These are phyloP conservation scores for Thrips palmi DNA, from an alignment of 1,140 invertebrate genomes.

Conservation along the genomic window DNA sequence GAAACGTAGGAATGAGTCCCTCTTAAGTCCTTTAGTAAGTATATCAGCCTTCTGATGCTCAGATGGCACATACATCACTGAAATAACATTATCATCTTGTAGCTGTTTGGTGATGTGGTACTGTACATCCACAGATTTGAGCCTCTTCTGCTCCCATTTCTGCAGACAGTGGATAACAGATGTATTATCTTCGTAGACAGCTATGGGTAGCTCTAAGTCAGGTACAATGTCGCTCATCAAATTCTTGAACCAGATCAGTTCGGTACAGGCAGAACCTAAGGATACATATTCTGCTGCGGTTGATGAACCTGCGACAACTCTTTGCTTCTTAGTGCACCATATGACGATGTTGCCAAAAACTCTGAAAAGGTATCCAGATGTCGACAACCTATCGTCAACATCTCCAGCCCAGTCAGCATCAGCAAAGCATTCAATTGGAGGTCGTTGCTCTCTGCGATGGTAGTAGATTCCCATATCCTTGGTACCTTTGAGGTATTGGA, in stretches of 20 bases:
- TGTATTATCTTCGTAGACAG: conserved; percentile 9
- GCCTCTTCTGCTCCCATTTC: conserved; percentile 12
- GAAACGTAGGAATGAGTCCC: no score
- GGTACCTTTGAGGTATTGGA: conserved; percentile 24
- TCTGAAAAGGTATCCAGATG: conserved; percentile 19
- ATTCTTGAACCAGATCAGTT: conserved; percentile 17
- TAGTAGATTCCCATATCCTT: conserved; percentile 13
- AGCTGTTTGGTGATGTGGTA: no score
- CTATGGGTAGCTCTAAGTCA: background rate
- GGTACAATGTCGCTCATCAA: conserved; percentile 13
- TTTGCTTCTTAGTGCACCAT: conserved; percentile 21
- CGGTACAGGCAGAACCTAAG: conserved; percentile 21
- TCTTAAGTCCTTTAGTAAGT: no score
- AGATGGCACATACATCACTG: no score
- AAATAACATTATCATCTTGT: no score
- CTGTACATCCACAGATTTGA: conserved; percentile 15
- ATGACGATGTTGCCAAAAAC: conserved; percentile 13
- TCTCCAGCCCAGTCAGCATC: conserved; percentile 23
- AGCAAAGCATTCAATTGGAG: conserved; percentile 14
- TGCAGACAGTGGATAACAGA: conserved; percentile 10
- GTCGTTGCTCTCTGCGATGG: background rate
- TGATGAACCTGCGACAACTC: conserved; percentile 20
- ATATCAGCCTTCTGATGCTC: no score
- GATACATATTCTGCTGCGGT: conserved; percentile 26
- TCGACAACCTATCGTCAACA: conserved; percentile 19